phyloP scores from a whole-genome alignment of 2,888 invertebrate genomes.

The Prosapia bicincta region DNA sequence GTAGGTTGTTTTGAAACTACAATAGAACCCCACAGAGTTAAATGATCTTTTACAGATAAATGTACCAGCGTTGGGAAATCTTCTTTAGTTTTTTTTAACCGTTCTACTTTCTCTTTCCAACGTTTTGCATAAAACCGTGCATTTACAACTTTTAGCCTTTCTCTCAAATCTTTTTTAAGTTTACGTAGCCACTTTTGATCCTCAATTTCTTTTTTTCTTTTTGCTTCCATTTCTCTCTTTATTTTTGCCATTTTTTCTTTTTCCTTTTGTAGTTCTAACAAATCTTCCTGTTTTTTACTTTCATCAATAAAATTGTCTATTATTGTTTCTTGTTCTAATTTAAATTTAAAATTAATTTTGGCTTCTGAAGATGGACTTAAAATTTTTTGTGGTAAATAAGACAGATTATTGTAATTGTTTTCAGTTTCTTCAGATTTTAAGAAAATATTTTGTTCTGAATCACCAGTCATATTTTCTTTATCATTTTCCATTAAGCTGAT shows the following conservation, averaged over 20 bases:
- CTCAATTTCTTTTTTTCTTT: constrained; percentile 28
- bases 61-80: constrained; percentile 36
- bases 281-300: constrained; percentile 23
- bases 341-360: background rate
- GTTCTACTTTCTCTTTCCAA: constrained; percentile 35
- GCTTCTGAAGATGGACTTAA: background rate
- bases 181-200: constrained; percentile 36
- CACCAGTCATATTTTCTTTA: background rate
- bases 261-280: constrained; percentile 37
- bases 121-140: constrained; percentile 38
- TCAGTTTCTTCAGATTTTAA: no score
- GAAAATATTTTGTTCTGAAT: background rate
- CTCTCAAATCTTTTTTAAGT: constrained; percentile 38
- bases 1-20: background rate
- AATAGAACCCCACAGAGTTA: constrained; percentile 33
- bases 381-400: background rate
- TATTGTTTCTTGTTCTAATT: constrained; percentile 17
- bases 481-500: background rate
- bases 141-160: constrained; percentile 35
- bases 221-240: constrained; percentile 28
- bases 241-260: constrained; percentile 34
- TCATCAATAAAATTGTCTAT: constrained; percentile 20
- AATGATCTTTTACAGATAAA: constrained; percentile 30
- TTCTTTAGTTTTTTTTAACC: constrained; percentile 48
- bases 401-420: background rate